These are phyloP conservation scores for Aphyosemion australe DNA, from an alignment of 2,113 vertebrate species.

Conservation along the genomic window DNA sequence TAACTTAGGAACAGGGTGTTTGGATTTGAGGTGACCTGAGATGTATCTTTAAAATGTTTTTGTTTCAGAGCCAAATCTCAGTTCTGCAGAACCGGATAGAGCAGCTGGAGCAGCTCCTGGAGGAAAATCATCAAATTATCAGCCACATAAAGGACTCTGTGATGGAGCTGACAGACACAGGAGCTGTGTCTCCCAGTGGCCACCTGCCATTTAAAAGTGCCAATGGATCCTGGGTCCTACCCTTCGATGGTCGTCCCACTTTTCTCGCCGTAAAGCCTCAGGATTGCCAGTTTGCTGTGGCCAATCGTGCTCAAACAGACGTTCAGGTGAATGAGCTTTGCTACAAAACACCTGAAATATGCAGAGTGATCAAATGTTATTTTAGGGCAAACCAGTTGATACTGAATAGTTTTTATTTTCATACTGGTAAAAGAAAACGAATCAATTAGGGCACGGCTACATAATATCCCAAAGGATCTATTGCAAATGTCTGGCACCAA, in stretches of 20 bases:
- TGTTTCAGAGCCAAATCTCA: conserved; percentile 92
- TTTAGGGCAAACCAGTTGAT: background rate
- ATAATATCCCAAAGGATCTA: background rate
- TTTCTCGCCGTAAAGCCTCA: conserved; percentile 88
- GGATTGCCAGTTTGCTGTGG: conserved; percentile 90
- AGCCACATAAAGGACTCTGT: conserved; percentile 99
- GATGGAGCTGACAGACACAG: conserved; percentile 94
- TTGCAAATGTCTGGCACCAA: background rate
- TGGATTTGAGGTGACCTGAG: conserved; percentile 5
- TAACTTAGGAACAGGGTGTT: background rate
- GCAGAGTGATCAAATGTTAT: background rate
- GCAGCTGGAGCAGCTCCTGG: conserved; percentile 97
- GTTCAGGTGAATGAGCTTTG: conserved; percentile 79
- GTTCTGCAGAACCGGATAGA: conserved; percentile 97
- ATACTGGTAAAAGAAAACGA: background rate
- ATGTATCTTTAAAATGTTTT: conserved; percentile 27
- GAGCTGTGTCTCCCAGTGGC: conserved; percentile 81
- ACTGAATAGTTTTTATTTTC: background rate
- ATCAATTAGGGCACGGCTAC: background rate
- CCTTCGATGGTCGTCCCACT: conserved; percentile 86
- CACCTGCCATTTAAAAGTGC: conserved; percentile 83
- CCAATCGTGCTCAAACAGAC: conserved; percentile 79
- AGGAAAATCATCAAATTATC: conserved; percentile 99
- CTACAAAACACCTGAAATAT: background rate
- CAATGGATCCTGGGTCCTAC: conserved; percentile 92